Base-by-base conservation (phyloP, 2,888 invertebrate genomes). In the Brenthis ino region DNA sequence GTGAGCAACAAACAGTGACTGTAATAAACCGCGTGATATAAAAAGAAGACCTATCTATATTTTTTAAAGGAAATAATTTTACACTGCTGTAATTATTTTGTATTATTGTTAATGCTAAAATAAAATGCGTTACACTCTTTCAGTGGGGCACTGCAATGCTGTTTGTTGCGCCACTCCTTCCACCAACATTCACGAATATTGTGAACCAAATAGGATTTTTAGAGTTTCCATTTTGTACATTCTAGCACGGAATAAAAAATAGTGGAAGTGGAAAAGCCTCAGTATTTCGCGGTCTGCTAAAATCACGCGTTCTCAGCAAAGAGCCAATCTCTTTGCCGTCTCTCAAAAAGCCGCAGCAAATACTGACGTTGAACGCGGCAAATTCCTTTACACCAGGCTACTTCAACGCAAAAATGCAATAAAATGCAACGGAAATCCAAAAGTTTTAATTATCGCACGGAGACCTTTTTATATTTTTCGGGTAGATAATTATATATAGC, bases 311-410 rank as follows among this genome's bases (percentile, higher is more conserved):
- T 64, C 53, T 63, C 63, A 63, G 48, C 53, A 57, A 50, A 57
- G 64, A 64, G 58, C 55, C 55, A 58, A 64, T 70, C 67, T 60
- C 69, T 67, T 64, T 70, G 64, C 56, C 64, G 69, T 55, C 58
- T 54, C 48, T 57, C 61, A 48, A 55, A 67, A 64, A 70, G 66
- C 67, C 55, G 67, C 54, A 64, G 57, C 64, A 67, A 70, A 67
- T 58, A 64, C 43, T 54, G 64, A 57, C 47, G 63, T 58, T 64
- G 58, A 55, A 64, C 58, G 51, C 54, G 28, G 50, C 28, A 61
- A 67, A 61, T 56, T 33, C 50, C 48, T 56, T 67, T 55, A 61
- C 48, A 50, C 28, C n/a, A 48, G 14, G 55, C 33, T 50, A 61
- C 50, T 67, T 61, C 13, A 20, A 48, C 55, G 33, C 37, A 37